These are phyloP conservation scores for Urosaurus nigricauda DNA, from an alignment of 2,797 vertebrate genomes.

Conservation along the genomic window DNA sequence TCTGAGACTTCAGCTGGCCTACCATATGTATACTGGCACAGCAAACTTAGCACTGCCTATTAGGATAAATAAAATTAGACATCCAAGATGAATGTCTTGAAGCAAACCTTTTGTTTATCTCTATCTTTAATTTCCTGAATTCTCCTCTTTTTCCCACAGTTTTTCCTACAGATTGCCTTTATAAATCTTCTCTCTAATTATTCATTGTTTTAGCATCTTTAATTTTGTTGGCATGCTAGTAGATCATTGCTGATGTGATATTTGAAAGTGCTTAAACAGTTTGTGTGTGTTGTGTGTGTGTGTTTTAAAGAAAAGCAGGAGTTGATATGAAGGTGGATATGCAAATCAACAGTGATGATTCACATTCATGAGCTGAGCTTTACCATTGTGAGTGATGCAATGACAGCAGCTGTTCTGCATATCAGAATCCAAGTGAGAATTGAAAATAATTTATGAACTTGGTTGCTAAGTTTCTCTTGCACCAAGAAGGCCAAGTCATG, in stretches of 20 bases:
- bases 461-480: neutral
- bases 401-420: neutral
- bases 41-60: neutral
- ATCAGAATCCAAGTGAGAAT: conserved; percentile 11
- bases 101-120: neutral
- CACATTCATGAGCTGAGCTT: neutral
- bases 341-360: conserved; percentile 27
- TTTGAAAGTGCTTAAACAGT: conserved; percentile 28
- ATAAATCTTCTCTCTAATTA: neutral
- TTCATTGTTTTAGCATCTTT: neutral
- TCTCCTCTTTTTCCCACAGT: too few relatives aligned
- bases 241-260: conserved; percentile 7
- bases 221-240: neutral
- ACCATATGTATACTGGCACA: neutral
- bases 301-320: conserved; percentile 5
- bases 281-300: too few relatives aligned
- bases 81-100: neutral
- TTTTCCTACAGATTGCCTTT: neutral
- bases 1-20: neutral
- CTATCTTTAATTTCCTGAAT: neutral
- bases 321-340: conserved; percentile 16
- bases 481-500: neutral
- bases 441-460: neutral
- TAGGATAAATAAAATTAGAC: neutral
- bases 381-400: conserved; percentile 1